phyloP scores from a whole-genome alignment of 2,113 vertebrate genomes.

The Martes martes region DNA sequence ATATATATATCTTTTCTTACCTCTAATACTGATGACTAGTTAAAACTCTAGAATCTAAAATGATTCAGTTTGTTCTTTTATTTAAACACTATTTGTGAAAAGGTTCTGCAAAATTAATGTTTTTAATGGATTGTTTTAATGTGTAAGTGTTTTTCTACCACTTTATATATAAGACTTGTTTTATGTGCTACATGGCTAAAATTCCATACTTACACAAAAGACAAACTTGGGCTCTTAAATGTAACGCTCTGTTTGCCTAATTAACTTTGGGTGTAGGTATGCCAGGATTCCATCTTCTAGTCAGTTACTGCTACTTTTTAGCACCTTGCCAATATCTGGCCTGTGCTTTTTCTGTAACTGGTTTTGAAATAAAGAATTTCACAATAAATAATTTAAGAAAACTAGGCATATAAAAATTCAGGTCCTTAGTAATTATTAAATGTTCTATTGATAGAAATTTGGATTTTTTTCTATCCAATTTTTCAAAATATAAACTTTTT shows the following conservation, averaged over 20 bases:
- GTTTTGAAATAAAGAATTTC: constrained; percentile 24
- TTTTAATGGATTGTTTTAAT: constrained; percentile 32
- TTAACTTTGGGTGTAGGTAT: background rate
- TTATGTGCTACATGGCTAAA: background rate
- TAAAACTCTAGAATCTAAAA: constrained; percentile 6
- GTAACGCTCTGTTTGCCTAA: background rate
- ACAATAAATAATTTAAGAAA: background rate
- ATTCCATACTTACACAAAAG: background rate
- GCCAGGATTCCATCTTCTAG: background rate
- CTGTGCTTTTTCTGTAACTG: background rate
- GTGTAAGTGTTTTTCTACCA: background rate
- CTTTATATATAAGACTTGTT: background rate
- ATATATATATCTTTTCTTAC: background rate
- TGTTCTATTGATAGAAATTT: background rate
- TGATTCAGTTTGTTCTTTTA: background rate
- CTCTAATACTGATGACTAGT: background rate
- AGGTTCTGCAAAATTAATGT: background rate
- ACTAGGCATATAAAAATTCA: background rate
- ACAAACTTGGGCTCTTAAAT: background rate
- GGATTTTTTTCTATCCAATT: background rate
- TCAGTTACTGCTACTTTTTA: background rate
- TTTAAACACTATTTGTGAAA: background rate
- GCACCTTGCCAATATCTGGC: background rate
- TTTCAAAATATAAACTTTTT: background rate
- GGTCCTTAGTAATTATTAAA: background rate